Percentiles rank a stretch among this genome's conserved stretches.
phyloP scores from a whole-genome alignment of 2,888 invertebrate genomes.

The Electrophaes corylata region DNA sequence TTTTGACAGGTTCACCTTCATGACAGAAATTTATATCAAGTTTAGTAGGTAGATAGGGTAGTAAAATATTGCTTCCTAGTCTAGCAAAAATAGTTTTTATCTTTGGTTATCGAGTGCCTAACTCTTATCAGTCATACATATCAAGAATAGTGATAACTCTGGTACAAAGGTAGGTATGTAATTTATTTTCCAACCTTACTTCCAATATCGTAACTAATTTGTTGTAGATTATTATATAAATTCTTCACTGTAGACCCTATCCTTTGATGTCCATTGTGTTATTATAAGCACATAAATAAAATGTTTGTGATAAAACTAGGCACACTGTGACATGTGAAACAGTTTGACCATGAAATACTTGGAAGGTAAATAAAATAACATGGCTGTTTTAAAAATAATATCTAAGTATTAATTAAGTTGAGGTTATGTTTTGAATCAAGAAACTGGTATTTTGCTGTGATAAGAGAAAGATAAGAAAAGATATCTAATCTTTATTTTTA shows the following conservation, averaged over 20 bases:
- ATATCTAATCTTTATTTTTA: too few relatives aligned
- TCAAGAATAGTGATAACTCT: slow-evolving; percentile 61
- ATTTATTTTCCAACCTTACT: slow-evolving; percentile 22
- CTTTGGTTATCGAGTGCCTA: slow-evolving; percentile 58
- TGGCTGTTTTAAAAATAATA: slow-evolving; percentile 18
- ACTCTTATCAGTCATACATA: slow-evolving; percentile 68
- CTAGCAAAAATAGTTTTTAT: slow-evolving; percentile 45
- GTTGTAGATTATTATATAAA: slow-evolving; percentile 16
- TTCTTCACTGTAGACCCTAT: slow-evolving; percentile 21
- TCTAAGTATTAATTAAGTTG: slow-evolving; percentile 5
- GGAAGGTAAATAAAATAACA: slow-evolving; percentile 7
- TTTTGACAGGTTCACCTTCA: too few relatives aligned
- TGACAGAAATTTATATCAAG: background rate
- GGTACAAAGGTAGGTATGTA: too few relatives aligned
- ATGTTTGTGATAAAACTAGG: slow-evolving; percentile 32
- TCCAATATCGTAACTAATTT: slow-evolving; percentile 15
- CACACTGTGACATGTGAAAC: slow-evolving; percentile 8
- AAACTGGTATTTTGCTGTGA: slow-evolving; percentile 10
- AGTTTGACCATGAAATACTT: slow-evolving; percentile 15
- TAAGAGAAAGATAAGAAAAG: too few relatives aligned
- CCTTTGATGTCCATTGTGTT: slow-evolving; percentile 36
- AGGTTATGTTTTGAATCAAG: slow-evolving; percentile 8
- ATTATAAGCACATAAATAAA: slow-evolving; percentile 27
- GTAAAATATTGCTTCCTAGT: slow-evolving; percentile 22
- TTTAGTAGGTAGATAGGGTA: background rate